Conservation (phyloP, 2,797 vertebrate genomes). For the Syncerus caffer region DNA sequence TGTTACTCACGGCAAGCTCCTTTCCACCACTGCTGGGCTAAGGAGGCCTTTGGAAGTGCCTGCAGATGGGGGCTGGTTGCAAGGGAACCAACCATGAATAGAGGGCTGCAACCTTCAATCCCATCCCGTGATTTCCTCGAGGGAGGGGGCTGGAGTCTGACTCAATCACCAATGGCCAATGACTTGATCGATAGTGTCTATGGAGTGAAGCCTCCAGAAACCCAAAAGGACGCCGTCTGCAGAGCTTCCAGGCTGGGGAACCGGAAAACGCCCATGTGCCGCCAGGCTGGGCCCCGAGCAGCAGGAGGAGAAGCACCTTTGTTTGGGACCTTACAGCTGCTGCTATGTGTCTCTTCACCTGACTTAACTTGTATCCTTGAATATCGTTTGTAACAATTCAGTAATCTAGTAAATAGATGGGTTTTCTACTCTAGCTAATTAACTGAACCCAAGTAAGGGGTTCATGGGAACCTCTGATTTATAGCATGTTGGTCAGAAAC, state of each 20-base stretch:
- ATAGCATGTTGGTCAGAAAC: background rate
- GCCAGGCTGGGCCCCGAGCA: background rate
- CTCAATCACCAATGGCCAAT: background rate
- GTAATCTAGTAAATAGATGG: background rate
- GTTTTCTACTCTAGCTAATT: background rate
- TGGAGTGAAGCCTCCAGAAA: background rate
- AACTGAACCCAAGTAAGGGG: background rate
- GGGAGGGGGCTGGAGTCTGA: background rate
- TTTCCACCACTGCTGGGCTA: background rate
- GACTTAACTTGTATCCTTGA: background rate
- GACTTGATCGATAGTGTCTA: background rate
- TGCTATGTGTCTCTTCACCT: background rate
- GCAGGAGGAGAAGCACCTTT: background rate
- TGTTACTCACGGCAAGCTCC: background rate
- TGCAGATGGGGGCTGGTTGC: background rate
- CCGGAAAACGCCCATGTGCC: rapidly evolving
- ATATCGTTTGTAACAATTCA: background rate
- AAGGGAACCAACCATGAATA: background rate
- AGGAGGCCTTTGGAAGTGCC: background rate
- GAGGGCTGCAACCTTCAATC: background rate
- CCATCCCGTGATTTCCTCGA: background rate
- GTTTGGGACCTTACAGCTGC: background rate
- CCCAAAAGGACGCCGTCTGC: background rate
- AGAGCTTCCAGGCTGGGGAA: background rate
- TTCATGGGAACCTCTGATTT: background rate